Conservation (phyloP, 2,113 vertebrate genomes). For the Fregata magnificens region DNA sequence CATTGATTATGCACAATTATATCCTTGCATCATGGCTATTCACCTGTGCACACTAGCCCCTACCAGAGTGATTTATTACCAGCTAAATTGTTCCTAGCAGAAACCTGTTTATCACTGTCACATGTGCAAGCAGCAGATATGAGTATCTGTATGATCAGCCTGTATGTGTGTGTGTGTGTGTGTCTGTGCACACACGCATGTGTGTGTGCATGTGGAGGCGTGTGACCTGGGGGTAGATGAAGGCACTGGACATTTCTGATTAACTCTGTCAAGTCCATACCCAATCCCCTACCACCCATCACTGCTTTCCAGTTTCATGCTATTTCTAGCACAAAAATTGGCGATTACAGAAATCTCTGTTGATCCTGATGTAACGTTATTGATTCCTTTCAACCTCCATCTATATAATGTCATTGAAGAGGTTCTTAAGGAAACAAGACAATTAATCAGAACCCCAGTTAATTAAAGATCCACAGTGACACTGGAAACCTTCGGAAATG, state of each 20-base stretch:
- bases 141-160: conserved; percentile 36
- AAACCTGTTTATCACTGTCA: conserved; percentile 73
- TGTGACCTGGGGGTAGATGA: not conserved
- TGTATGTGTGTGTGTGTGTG: not conserved
- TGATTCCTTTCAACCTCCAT: conserved; percentile 35
- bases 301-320: not conserved
- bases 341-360: not conserved
- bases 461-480: conserved; percentile 17
- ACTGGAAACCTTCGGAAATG: not conserved
- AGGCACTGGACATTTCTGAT: not conserved
- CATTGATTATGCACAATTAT: conserved; percentile 67
- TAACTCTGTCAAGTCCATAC: not conserved
- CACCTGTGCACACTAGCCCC: conserved; percentile 12
- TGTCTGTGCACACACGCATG: accelerated
- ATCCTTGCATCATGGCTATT: conserved; percentile 13
- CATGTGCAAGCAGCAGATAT: conserved; percentile 28
- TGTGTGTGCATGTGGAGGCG: accelerated
- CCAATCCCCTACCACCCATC: not conserved
- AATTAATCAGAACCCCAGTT: conserved; percentile 38
- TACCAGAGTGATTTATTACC: conserved; percentile 69
- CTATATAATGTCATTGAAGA: not conserved
- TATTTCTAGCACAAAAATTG: not conserved
- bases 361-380: not conserved
- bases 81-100: conserved; percentile 60
- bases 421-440: conserved; percentile 10